Evolutionary conservation across 2,797 vertebrate genomes (phyloP), one percentile per base, ranked within the genome.

Genomic region (Gouania willdenowi): DNA sequence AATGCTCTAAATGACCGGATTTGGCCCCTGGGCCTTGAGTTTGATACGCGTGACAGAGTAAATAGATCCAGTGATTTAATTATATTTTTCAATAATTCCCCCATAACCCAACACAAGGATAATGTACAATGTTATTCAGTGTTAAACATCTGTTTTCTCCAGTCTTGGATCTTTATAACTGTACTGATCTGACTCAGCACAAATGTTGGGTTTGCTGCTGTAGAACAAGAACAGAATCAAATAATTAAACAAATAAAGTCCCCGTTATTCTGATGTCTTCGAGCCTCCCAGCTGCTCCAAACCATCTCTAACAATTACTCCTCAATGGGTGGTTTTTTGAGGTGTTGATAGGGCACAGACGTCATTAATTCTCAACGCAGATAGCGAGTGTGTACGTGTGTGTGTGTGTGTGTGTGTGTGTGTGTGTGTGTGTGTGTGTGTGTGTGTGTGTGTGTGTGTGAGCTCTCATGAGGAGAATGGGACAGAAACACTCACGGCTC

Each of bases 331-430:
- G 34, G 48, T 71, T 68, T 62, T 71, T 65, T 45, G 53, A 49
- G 37, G 45, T 72, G 56, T 63, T 81, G 77, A 78, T 77, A 74
- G 77, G 66, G 74, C 61, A 64, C 74, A 63, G 66, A 77, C 75
- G 70, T 66, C 70, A 78, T 77, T 81, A 83, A 83, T 83, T 82
- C 81, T 70, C 70, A 53, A 31, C 68, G 55, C 79, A 61, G n/a
- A n/a, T n/a, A n/a, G n/a, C n/a, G n/a, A n/a, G n/a, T n/a, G n/a
- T n/a, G n/a, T n/a, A n/a, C n/a, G n/a, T n/a, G n/a, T n/a, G n/a
- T n/a, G n/a, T n/a, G n/a, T n/a, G n/a, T n/a, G n/a, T n/a, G n/a
- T n/a, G n/a, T n/a, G n/a, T n/a, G n/a, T n/a, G n/a, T n/a, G n/a
- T n/a, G n/a, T n/a, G n/a, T n/a, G n/a, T n/a, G n/a, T n/a, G n/a